Percentiles rank a stretch among this genome's conserved stretches.
These are phyloP conservation scores for Malaclemys terrapin DNA, from an alignment of 2,113 vertebrate genomes.

Conservation along the genomic window DNA sequence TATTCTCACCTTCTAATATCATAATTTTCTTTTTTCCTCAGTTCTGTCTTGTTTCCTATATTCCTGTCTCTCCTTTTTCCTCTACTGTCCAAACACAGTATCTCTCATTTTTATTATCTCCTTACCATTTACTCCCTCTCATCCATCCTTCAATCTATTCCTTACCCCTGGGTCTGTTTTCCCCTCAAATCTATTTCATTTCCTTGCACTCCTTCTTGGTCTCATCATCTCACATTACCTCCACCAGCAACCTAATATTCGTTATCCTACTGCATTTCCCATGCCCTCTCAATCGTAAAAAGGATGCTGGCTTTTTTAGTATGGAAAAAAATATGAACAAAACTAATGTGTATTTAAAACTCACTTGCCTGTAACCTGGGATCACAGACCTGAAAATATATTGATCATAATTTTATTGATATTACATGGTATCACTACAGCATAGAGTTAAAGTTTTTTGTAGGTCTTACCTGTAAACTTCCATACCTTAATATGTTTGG, in stretches of 20 bases:
- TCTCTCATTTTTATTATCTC: background rate
- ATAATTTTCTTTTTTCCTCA: background rate
- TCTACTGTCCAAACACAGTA: background rate
- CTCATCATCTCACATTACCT: background rate
- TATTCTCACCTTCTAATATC: background rate
- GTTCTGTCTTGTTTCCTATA: background rate
- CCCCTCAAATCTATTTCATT: background rate
- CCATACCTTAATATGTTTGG: background rate
- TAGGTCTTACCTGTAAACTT: background rate
- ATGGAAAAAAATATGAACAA: background rate
- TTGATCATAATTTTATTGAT: background rate
- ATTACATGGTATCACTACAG: background rate
- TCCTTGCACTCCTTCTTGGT: rapidly evolving
- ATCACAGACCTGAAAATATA: background rate
- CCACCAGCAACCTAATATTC: background rate
- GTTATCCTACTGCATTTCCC: background rate
- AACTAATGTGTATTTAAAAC: background rate
- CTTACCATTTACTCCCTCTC: background rate
- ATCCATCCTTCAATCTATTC: background rate
- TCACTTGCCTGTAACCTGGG: background rate
- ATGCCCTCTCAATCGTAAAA: background rate
- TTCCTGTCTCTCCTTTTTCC: background rate
- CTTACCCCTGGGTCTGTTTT: background rate
- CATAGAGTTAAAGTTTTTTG: background rate
- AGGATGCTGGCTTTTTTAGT: background rate